A percentile compares a stretch with the other conserved stretches of the same genome.
Conservation (phyloP, 2,797 vertebrate species). For the Acomys russatus region DNA sequence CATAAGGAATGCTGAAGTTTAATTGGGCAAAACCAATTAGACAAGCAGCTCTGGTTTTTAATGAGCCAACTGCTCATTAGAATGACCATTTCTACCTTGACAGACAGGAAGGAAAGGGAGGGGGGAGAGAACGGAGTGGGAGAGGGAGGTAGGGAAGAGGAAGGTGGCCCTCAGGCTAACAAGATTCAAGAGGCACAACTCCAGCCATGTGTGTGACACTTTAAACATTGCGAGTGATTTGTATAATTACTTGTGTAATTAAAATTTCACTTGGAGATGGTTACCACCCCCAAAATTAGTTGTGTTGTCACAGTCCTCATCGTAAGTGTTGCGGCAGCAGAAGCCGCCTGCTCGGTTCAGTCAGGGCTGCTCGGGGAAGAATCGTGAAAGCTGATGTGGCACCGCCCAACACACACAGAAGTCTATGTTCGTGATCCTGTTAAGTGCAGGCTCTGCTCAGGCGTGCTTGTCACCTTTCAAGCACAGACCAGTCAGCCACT, state of each 20-base stretch:
- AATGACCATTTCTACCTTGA: background rate
- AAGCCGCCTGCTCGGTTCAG: background rate
- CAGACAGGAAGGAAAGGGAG: background rate
- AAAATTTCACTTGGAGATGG: background rate
- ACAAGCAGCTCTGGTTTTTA: slow-evolving; percentile 7
- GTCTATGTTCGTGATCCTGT: accelerated
- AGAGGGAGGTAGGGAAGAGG: background rate
- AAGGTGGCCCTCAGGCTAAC: accelerated
- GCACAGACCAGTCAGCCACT: too few relatives aligned
- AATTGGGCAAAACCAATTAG: slow-evolving; percentile 25
- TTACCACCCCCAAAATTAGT: background rate
- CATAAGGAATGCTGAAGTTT: background rate
- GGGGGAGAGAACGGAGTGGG: background rate
- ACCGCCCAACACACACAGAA: accelerated
- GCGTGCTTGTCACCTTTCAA: background rate
- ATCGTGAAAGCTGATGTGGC: background rate
- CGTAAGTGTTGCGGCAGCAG: accelerated
- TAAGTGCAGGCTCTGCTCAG: background rate
- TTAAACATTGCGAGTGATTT: background rate
- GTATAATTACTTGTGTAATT: background rate
- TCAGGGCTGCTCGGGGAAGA: background rate
- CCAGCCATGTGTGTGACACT: background rate
- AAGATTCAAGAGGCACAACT: background rate
- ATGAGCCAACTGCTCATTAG: slow-evolving; percentile 28
- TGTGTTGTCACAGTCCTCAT: background rate